Conservation (phyloP, 2,888 invertebrate genomes). For the Xestia rhomboidea region DNA sequence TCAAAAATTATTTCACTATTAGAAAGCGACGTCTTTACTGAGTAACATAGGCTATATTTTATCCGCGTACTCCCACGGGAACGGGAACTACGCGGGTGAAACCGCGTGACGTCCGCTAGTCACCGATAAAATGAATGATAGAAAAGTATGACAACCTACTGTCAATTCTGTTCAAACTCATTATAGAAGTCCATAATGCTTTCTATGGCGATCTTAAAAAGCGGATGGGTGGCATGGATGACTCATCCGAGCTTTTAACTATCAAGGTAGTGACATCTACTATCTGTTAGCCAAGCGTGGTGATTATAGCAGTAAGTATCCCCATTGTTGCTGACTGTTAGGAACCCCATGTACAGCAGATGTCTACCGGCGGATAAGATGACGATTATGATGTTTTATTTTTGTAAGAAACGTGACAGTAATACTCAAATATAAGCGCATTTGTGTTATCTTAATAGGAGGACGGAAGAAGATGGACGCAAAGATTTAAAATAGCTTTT, state of each 20-base stretch:
- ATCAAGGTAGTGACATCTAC: not conserved
- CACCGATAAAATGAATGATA: not conserved
- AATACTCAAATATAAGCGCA: conserved; percentile 39
- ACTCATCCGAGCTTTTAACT: not conserved
- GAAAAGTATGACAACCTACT: not conserved
- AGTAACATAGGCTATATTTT: no score
- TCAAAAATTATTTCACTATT: no score
- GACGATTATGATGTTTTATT: conserved; percentile 7
- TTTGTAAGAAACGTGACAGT: conserved; percentile 47
- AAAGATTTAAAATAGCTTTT: conserved; percentile 37
- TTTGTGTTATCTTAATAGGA: conserved; percentile 52
- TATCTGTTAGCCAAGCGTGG: not conserved
- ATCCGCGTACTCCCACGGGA: no score
- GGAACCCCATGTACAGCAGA: not conserved
- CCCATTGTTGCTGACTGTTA: not conserved
- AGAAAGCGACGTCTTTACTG: no score
- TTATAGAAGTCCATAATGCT: not conserved
- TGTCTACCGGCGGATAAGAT: conserved; percentile 27
- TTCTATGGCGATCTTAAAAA: not conserved
- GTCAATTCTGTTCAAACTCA: not conserved
- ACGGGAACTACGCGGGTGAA: no score
- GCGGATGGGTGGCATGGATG: not conserved
- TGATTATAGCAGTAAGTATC: not conserved
- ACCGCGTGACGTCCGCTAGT: no score
- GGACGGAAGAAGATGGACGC: conserved; percentile 46